Base-by-base conservation (phyloP, 92 coral and sea anemone genomes). In the Epizoanthus ramosus region DNA sequence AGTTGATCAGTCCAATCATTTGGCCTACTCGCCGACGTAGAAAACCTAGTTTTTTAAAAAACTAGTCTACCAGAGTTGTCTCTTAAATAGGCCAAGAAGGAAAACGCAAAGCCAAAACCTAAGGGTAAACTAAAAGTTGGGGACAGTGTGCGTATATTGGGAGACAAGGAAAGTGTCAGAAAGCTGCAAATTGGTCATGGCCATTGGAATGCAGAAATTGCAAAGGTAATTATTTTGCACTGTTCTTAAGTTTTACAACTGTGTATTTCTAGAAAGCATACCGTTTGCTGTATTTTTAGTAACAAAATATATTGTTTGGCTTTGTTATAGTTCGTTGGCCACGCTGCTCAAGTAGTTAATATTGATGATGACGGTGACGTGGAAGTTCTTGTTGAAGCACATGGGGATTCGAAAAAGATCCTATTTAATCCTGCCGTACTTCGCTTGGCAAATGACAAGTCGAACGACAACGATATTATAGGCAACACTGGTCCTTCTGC, bases 101-200 rank as follows among this genome's bases (percentile, higher is more conserved):
- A 65, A 65, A 28, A 65, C 9, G 39, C 31, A 65, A 18, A 65
- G 28, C 7, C 41, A 6, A 65, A 18, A 64, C 6, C 74, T 33
- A 68, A 3, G 16, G 74, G 57, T 3, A 70, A 70, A 43, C 28
- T 70, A 15, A 24, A 70, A 39, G 8, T 24, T 70, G 74, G 77
- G 47, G 77, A 72, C 59, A 72, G 16, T 16, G 77, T 72, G 19
- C 53, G 77, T 3, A 72, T 72, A 72, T 13, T 72, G 54, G 77
- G 19, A 19, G 60, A 50, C 4, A 72, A 13, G 23, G 77, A 50
- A 72, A 21, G 4, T 9, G 74, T 70, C 56, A 12, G 31, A n/a
- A 21, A 70, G 57, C 74, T 70, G 6, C 74, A 72, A 72, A 10
- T 6, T 18, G 77, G 77, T n/a, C 77, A 72, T 41, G 77, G 77